Evolutionary conservation across 1,140 invertebrate species (phyloP), one percentile per base, ranked within the genome.

Genomic region (Hestina assimilis): DNA sequence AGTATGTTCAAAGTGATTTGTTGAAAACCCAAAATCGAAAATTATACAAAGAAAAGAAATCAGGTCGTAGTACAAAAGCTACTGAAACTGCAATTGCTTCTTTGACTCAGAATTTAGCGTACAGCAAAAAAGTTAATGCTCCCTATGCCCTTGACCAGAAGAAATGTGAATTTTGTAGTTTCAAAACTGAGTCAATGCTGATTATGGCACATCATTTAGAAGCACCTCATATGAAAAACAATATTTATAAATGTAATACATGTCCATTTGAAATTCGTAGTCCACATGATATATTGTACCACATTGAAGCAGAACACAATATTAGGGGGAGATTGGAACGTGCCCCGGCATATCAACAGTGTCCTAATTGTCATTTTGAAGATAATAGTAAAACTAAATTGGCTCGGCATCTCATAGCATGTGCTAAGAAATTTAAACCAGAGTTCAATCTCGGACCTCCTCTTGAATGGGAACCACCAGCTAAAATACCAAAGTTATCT

Each of bases 301-400:
- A 99, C 69, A 97, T 98, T 95, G 94, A 97, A 72, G 93, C 94
- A 0, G 93, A 96, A 73, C 97, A 98, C 78, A 95, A 94, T 62
- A 94, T 96, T 9, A 91, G 94, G 55, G 95, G 95, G 4, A 91
- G 95, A 60, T 85, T 98, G 26, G 95, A 97, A 69, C 92, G 95
- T 60, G 96, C 96, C 14, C 93, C 95, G 43, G 93, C 95, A 2
- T 96, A 96, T 82, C 96, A 97, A 87, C 96, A 97, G 71, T 99
- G 97, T 83, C 94, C 96, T 1, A 95, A 96, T 75, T 99, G 97
- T 90, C 94, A 96, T 4, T 98, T 97, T 83, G 97, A 98, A 81
- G 96, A 97, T 70, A 97, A 97, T 79, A 95, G 96, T 65, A 98
- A 98, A 89, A 94, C 94, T 20, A 97, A 98, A 89, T 86, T 98